Evolutionary conservation across 53 echinoderm and acorn worm genomes (phyloP), one percentile per base, ranked within the genome.

Genomic region (Glandiceps talaboti): DNA sequence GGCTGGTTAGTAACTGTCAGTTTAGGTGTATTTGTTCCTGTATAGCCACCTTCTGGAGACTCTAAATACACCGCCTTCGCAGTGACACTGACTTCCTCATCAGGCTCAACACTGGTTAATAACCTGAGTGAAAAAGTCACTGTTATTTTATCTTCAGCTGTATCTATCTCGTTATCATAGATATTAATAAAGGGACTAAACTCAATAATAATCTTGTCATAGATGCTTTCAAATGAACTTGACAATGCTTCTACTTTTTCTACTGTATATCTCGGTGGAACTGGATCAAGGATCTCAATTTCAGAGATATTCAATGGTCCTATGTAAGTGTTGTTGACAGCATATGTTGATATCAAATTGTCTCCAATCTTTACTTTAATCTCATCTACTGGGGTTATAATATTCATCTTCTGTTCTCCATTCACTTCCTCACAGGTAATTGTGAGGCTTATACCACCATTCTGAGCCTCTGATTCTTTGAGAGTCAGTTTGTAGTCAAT

Each of bases 1-100:
- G 91, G 91, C 33, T 91, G 91, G 29, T 76, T 86, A 32, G 89
- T 89, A 1, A 91, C 83, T 0, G 78, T 89, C 28, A 89, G 26
- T 29, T 75, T 84, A 6, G 82, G 30, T 14, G 78, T 28, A 32
- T 84, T 27, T 1, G 79, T 33, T 0, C 29, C 80, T 27, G 25
- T 73, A 32, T 74, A 89, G 10, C 73, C 73, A 14, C 81, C 84
- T 33, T 32, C 33, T 14, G 83, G 82, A 31, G 88, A 30, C 33
- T 80, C 79, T 0, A 30, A n/a, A 31, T 80, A 88, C 28, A 28
- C 73, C 1, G 86, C 82, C 74, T 73, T 76, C 28, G 81, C 77
- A 30, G 72, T 29, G 29, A 89, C 31, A 26, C 28, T 82, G 0
- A 91, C 75, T 28, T 76, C 30, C 31, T 86, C 86, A 28, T 76